Conservation (phyloP, 2,888 invertebrate genomes). For the Diaperis boleti region DNA sequence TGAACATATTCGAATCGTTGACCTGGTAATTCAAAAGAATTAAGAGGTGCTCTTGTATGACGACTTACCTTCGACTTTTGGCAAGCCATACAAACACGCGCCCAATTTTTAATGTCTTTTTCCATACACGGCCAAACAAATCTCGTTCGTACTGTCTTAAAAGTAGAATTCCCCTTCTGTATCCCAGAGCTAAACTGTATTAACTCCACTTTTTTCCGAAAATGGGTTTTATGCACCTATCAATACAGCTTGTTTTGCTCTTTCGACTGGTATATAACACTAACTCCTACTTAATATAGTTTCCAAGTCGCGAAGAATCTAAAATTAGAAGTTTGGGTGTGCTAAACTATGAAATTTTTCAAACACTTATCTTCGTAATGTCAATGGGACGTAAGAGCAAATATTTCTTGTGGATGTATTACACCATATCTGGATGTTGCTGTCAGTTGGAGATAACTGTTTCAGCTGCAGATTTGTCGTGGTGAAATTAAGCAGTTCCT, state of each 20-base stretch:
- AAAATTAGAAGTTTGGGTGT: conserved; percentile 57
- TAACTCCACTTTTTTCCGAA: too few species aligned
- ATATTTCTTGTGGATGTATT: background rate
- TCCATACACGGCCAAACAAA: conserved; percentile 46
- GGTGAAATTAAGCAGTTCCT: background rate
- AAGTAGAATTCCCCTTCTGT: conserved; percentile 45
- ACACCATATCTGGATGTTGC: background rate
- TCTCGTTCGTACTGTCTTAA: conserved; percentile 52
- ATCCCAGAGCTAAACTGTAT: too few species aligned
- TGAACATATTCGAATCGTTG: conserved; percentile 56
- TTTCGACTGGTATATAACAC: too few species aligned
- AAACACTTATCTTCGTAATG: conserved; percentile 14
- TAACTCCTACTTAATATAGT: too few species aligned
- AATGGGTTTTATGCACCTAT: too few species aligned
- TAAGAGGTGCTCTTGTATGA: conserved; percentile 53
- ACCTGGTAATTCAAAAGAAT: conserved; percentile 48
- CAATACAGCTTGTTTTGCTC: too few species aligned
- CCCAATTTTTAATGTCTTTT: conserved; percentile 52
- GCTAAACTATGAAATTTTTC: conserved; percentile 48
- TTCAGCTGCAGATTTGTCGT: background rate
- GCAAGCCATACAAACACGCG: conserved; percentile 54
- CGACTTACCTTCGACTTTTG: conserved; percentile 57
- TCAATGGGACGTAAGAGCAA: conserved; percentile 9
- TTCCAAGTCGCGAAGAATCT: too few species aligned
- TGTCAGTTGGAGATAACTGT: background rate